Base-by-base conservation (phyloP, 1,140 invertebrate genomes). In the Caenorhabditis remanei region DNA sequence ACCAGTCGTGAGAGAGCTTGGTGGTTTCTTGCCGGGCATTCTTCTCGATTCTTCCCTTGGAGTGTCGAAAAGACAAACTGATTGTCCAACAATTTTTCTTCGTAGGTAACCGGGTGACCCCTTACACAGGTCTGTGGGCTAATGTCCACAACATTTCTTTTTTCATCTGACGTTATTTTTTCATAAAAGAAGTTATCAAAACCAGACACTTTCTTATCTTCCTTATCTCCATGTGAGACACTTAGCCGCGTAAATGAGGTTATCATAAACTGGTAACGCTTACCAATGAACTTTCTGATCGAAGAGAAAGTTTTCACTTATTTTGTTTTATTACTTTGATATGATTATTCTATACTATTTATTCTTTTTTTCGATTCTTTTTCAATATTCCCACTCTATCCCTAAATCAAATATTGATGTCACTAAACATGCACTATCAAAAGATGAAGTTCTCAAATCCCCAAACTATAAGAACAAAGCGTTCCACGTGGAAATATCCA, bases 391-490 rank as follows among this genome's bases (percentile, higher is more conserved):
- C n/a, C n/a, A 79, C 4, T 79, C 40, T 13, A 46, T 79, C 11
- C 71, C 13, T 4, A 79, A 79, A 50, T 50, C n/a, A 8, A 50
- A 79, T 24, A 79, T 79, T n/a, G 71, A 79, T 50, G 46, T 79
- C 11, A 79, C 71, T 6, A 79, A 79, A 32, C 53, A 79, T 53
- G 71, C 46, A 1, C 2, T 79, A 4, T 79, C 71, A 5, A 79
- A 53, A 24, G 71, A 79, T 16, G 13, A 79, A 50, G 7, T 79
- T 4, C 13, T 53, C 6, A 79, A 79, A 24, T 79, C 71, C 24
- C 71, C 71, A 5, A n/a, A 79, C 13, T 79, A 79, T 79, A 79
- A 79, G 11, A n/a, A 79, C 9, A 79, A 79, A n/a, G 46, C 71
- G 13, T 79, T 79, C 21, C 71, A 79, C 46, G 71, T 79, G n/a